Percentiles rank a stretch among this genome's conserved stretches.
Conservation (phyloP, 2,797 vertebrate species). For the Alca torda region DNA sequence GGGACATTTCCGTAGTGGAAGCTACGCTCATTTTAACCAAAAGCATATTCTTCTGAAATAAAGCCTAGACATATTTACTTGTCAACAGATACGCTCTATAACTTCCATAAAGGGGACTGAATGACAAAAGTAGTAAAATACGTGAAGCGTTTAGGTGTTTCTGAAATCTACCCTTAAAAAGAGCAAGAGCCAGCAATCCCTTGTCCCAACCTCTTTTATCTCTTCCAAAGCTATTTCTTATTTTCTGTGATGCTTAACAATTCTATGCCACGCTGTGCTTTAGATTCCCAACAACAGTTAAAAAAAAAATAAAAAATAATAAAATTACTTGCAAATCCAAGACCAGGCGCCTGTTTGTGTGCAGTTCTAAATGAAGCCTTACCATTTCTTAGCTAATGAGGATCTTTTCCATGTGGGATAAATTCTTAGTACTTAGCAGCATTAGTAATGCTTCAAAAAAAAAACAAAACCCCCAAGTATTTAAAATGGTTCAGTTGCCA, state of each 20-base stretch:
- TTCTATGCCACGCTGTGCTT: neutral
- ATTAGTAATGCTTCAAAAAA: slow-evolving; percentile 32
- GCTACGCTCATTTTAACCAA: neutral
- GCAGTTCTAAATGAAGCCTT: slow-evolving; percentile 11
- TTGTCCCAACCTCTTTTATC: slow-evolving; percentile 12
- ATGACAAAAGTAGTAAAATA: neutral
- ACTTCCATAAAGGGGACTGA: neutral
- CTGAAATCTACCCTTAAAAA: slow-evolving; percentile 28
- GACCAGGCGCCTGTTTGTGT: neutral
- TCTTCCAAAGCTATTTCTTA: slow-evolving; percentile 22
- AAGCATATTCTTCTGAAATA: slow-evolving; percentile 49
- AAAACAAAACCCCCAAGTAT: neutral
- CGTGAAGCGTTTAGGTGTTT: neutral
- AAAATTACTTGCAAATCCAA: neutral
- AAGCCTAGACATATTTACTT: slow-evolving; percentile 33
- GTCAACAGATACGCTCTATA: neutral
- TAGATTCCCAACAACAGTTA: neutral
- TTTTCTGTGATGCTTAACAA: slow-evolving; percentile 19
- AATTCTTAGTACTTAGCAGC: slow-evolving; percentile 49
- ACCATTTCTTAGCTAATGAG: slow-evolving; percentile 39
- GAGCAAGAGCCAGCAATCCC: neutral
- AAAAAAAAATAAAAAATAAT: neutral
- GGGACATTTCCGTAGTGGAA: slow-evolving; percentile 53
- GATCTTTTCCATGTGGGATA: slow-evolving; percentile 34
- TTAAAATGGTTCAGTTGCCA: slow-evolving; percentile 48